phyloP scores from a whole-genome alignment of 1,140 invertebrate species.

The Lordiphosa clarofinis region DNA sequence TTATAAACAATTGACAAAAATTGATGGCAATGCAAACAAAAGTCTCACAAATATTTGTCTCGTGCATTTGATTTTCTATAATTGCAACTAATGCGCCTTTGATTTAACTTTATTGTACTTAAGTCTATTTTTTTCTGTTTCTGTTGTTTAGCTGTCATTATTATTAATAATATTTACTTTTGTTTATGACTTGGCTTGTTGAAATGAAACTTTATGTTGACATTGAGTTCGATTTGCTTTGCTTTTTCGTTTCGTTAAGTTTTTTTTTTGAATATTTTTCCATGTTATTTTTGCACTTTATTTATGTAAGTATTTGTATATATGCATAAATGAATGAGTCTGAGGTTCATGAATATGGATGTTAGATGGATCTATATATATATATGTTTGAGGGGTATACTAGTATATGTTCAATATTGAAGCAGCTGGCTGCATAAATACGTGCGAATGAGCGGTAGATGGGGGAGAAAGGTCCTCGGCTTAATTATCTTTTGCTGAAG shows the following conservation, averaged over 20 bases:
- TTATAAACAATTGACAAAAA: constrained; percentile 63
- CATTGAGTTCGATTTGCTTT: constrained; percentile 16
- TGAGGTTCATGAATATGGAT: constrained; percentile 59
- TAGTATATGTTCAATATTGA: constrained; percentile 12
- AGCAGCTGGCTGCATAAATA: constrained; percentile 36
- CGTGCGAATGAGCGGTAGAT: constrained; percentile 9
- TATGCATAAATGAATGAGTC: constrained; percentile 42
- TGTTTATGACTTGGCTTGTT: constrained; percentile 28
- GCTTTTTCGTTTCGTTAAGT: constrained; percentile 27
- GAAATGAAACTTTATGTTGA: constrained; percentile 18
- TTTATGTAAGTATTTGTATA: constrained; percentile 21
- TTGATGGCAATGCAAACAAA: constrained; percentile 74
- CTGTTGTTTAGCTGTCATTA: constrained; percentile 37
- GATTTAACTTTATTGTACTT: constrained; percentile 40
- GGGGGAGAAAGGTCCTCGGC: constrained; percentile 5
- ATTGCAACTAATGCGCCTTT: constrained; percentile 69
- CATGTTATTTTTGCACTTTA: constrained; percentile 41
- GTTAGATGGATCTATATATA: constrained; percentile 9
- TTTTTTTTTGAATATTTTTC: constrained; percentile 20
- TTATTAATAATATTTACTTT: constrained; percentile 42
- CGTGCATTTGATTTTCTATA: constrained; percentile 65
- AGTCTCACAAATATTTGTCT: constrained; percentile 69
- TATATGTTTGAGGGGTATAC: constrained; percentile 22
- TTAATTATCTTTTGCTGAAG: background rate
- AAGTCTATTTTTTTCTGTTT: constrained; percentile 12